Evolutionary conservation across 1,140 invertebrate species (phyloP).

Genomic region (Drosophila mayri): DNA sequence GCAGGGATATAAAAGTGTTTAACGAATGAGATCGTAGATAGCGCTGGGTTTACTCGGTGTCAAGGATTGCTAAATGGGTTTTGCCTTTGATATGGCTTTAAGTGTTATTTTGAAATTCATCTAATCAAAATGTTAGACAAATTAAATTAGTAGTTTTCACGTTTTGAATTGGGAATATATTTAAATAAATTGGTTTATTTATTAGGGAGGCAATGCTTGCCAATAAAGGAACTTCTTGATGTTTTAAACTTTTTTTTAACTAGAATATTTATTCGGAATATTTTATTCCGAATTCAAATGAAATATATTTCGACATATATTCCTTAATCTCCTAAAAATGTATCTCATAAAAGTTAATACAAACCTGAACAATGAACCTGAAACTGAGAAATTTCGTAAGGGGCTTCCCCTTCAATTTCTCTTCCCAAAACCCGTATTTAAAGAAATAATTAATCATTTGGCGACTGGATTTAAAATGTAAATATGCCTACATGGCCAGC

Average conservation of each 20-base stretch:
- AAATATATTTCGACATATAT: background rate
- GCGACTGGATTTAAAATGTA: background rate
- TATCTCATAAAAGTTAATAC: background rate
- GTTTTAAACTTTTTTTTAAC: background rate
- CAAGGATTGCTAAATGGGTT: conserved; percentile 34
- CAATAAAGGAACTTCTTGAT: no score
- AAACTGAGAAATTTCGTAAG: no score
- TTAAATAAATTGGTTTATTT: background rate
- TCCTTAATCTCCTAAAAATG: background rate
- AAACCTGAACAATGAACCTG: background rate
- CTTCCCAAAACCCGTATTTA: background rate
- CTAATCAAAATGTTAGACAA: background rate
- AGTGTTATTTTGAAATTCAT: conserved; percentile 1
- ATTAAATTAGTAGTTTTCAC: no score
- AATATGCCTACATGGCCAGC: conserved; percentile 1
- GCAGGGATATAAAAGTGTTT: conserved; percentile 25
- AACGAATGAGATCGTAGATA: conserved; percentile 16
- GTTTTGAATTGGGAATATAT: background rate
- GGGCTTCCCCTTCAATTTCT: conserved; percentile 5
- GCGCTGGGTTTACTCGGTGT: conserved; percentile 30
- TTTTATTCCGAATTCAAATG: background rate
- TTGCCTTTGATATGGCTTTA: background rate
- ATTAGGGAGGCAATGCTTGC: no score
- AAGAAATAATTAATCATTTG: conserved; percentile 17
- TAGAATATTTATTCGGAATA: background rate